Percentiles rank a stretch among this genome's conserved stretches.
Conservation (phyloP, 2,797 vertebrate genomes). For the Hipposideros larvatus region DNA sequence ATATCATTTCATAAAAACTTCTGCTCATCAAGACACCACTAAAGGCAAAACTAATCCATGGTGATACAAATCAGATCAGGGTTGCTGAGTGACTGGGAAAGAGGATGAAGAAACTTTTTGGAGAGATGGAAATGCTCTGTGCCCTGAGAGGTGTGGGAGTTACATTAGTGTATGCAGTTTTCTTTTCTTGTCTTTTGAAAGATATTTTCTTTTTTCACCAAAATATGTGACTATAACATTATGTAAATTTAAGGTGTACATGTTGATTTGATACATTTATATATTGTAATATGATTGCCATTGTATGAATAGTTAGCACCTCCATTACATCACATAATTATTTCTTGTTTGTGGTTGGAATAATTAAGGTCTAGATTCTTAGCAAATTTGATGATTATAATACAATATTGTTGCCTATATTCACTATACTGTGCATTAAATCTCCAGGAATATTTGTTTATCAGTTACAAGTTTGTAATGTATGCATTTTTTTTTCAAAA, state of each 20-base stretch:
- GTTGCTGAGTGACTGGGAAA: background rate
- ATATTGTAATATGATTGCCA: background rate
- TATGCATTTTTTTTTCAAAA: background rate
- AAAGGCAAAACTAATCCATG: background rate
- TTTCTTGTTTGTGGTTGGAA: background rate
- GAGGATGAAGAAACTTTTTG: background rate
- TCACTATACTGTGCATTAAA: background rate
- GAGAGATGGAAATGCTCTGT: background rate
- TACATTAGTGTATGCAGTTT: background rate
- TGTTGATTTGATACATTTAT: background rate
- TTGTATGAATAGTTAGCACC: background rate
- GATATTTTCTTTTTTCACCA: background rate
- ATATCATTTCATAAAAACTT: background rate
- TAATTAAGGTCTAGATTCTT: background rate
- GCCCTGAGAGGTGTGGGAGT: background rate
- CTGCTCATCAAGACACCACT: background rate
- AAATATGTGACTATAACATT: background rate
- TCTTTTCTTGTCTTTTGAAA: background rate
- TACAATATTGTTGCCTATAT: background rate
- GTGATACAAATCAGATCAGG: background rate
- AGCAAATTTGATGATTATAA: background rate
- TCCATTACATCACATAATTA: background rate
- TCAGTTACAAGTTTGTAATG: background rate
- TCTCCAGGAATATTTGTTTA: background rate
- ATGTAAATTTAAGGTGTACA: background rate